phyloP scores from a whole-genome alignment of 2,113 vertebrate species.

The Cricetomys ansorgei region DNA sequence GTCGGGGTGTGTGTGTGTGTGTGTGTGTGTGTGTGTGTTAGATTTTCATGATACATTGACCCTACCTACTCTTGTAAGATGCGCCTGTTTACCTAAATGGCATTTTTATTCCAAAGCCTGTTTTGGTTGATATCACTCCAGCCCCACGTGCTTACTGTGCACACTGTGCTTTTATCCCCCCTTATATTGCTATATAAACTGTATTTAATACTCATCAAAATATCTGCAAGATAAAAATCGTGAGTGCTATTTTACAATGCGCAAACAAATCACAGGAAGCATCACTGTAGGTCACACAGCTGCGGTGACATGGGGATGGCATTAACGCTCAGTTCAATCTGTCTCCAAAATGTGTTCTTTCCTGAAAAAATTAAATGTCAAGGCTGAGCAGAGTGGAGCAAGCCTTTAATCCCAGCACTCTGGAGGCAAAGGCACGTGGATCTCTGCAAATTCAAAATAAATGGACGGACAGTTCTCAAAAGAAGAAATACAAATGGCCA shows the following conservation, averaged over 20 bases:
- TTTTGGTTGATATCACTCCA: background rate
- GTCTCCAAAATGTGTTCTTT: background rate
- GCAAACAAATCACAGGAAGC: constrained; percentile 3
- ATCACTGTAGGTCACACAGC: constrained; percentile 13
- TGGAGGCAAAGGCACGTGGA: background rate
- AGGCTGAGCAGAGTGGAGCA: too few relatives aligned
- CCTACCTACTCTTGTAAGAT: background rate
- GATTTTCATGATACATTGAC: background rate
- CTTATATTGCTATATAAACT: background rate
- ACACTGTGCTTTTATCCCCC: background rate
- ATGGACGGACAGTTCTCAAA: background rate
- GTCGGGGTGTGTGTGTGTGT: background rate
- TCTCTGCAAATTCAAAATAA: background rate
- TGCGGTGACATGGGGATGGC: background rate
- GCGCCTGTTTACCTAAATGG: background rate
- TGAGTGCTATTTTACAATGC: constrained; percentile 13
- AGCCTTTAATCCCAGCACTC: background rate
- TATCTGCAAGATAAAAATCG: background rate
- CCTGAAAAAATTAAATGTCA: background rate
- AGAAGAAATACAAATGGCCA: background rate
- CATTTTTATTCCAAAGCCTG: background rate
- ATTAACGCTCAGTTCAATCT: constrained; percentile 7
- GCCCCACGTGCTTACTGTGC: background rate
- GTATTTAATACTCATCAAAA: constrained; percentile 34
- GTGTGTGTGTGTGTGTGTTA: background rate